Conservation (phyloP, 2,888 invertebrate species). For the Eretmocerus hayati region DNA sequence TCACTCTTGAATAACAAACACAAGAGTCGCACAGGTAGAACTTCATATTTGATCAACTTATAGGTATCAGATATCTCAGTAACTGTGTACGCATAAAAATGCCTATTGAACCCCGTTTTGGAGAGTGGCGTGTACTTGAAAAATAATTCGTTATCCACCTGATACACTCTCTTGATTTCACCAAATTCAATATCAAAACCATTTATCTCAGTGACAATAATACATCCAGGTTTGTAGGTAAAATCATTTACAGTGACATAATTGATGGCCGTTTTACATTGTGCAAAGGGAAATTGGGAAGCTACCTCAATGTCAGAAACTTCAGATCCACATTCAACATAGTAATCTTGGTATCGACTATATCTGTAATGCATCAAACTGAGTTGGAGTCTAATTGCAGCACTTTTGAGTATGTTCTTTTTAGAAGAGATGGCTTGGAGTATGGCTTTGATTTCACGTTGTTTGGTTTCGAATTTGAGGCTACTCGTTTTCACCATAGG, state of each 20-base stretch:
- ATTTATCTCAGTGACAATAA: neutral
- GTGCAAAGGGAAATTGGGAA: neutral
- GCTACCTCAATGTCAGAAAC: neutral
- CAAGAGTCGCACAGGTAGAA: neutral
- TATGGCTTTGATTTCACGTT: neutral
- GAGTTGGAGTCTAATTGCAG: neutral
- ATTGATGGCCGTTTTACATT: neutral
- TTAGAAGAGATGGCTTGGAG: neutral
- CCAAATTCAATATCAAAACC: neutral
- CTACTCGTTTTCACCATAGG: neutral
- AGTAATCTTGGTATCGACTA: neutral
- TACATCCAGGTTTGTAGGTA: neutral
- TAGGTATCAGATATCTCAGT: neutral
- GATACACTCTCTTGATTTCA: neutral
- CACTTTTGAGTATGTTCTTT: neutral
- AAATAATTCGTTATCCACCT: neutral
- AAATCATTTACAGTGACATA: neutral
- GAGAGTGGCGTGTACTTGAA: neutral
- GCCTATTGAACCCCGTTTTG: neutral
- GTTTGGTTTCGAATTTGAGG: conserved; percentile 1
- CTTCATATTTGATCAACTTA: neutral
- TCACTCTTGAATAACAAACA: neutral
- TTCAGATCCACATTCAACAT: neutral
- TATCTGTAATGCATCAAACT: neutral
- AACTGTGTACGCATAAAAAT: neutral